A percentile compares a stretch with the other conserved stretches of the same genome.
phyloP scores from a whole-genome alignment of 1,140 invertebrate genomes.

The Sarcophaga peregrina region DNA sequence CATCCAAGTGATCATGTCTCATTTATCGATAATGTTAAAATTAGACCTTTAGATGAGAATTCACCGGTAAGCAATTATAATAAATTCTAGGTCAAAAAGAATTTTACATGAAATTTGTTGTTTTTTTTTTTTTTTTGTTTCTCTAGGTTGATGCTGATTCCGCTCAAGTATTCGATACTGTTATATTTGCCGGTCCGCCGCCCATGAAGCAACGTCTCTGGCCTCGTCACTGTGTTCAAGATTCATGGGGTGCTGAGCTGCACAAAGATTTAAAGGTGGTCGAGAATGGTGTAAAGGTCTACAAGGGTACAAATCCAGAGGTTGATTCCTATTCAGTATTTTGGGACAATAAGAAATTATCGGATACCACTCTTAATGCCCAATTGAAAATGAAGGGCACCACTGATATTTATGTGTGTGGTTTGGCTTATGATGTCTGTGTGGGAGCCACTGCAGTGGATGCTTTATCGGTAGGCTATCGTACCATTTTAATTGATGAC shows the following conservation, averaged over 20 bases:
- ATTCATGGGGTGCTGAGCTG: conserved; percentile 92
- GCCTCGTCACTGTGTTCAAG: conserved; percentile 95
- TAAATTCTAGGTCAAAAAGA: neutral
- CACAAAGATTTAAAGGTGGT: conserved; percentile 88
- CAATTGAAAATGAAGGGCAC: conserved; percentile 83
- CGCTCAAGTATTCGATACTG: conserved; percentile 88
- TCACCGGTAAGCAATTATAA: conserved; percentile 70
- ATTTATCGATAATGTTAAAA: conserved; percentile 90
- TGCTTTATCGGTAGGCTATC: conserved; percentile 87
- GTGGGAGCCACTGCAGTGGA: conserved; percentile 91
- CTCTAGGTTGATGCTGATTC: conserved; percentile 74
- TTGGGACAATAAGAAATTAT: conserved; percentile 94
- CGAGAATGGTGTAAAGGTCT: conserved; percentile 83
- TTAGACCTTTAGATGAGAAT: conserved; percentile 75
- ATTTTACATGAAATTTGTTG: neutral
- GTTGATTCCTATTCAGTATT: conserved; percentile 98
- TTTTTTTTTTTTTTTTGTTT: neutral
- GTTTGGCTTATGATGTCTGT: conserved; percentile 96
- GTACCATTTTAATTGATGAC: conserved; percentile 91
- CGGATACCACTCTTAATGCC: conserved; percentile 85
- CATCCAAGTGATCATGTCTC: conserved; percentile 97
- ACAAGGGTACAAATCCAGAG: conserved; percentile 94
- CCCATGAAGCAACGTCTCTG: conserved; percentile 88
- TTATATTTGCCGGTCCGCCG: conserved; percentile 89
- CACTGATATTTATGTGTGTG: conserved; percentile 95